Conservation (phyloP, 2,888 invertebrate species). For the Spodoptera exigua region DNA sequence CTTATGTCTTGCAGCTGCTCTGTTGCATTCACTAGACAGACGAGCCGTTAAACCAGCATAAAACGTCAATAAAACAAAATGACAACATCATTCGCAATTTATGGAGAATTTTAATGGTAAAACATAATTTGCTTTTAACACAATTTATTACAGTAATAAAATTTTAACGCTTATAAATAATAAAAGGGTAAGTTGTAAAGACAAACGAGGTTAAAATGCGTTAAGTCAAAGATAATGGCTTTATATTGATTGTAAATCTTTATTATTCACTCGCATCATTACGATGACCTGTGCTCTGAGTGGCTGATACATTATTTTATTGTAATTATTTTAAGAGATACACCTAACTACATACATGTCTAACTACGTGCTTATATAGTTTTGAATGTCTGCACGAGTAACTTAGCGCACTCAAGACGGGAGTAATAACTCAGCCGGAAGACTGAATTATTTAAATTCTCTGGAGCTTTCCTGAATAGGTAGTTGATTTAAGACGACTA, state of each 20-base stretch:
- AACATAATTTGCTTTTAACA: constrained; percentile 45
- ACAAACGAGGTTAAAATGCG: constrained; percentile 36
- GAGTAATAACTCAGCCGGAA: too few relatives aligned
- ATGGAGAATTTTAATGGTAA: constrained; percentile 44
- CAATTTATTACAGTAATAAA: constrained; percentile 52
- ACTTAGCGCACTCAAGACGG: too few relatives aligned
- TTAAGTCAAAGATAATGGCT: constrained; percentile 21
- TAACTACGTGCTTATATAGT: too few relatives aligned
- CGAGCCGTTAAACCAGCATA: constrained; percentile 15
- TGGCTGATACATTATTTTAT: too few relatives aligned
- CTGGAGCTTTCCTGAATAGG: too few relatives aligned
- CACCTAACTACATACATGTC: too few relatives aligned
- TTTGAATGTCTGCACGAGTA: too few relatives aligned
- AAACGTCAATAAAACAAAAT: constrained; percentile 39
- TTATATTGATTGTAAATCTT: constrained; percentile 37
- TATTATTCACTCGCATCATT: constrained; percentile 8
- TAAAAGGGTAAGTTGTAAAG: constrained; percentile 49
- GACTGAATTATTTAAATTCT: too few relatives aligned
- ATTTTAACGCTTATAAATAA: constrained; percentile 28
- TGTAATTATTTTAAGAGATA: neutral
- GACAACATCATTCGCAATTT: constrained; percentile 35
- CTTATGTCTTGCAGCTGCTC: neutral
- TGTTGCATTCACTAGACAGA: constrained; percentile 1
- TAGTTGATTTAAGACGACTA: too few relatives aligned
- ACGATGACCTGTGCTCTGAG: neutral